Percentiles rank a stretch among this genome's conserved stretches.
These are phyloP conservation scores for Lithophane semibrunnea DNA, from an alignment of 2,888 invertebrate species.

Conservation along the genomic window DNA sequence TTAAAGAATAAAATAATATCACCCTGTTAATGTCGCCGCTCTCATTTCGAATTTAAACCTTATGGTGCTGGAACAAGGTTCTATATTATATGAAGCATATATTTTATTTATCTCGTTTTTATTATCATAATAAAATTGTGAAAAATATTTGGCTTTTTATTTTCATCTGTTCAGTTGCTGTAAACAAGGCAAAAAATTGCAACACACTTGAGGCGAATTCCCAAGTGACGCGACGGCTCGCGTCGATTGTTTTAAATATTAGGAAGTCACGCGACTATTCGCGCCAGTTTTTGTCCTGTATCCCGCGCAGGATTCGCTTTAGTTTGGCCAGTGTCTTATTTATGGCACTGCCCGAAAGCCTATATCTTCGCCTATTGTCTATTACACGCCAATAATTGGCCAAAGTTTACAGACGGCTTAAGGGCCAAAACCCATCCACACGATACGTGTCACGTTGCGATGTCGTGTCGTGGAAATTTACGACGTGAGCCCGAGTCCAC, in stretches of 20 bases:
- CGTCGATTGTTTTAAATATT: neutral
- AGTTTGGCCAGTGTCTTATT: neutral
- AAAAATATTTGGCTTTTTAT: constrained; percentile 27
- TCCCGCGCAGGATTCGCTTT: neutral
- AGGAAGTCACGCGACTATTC: neutral
- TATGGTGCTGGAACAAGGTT: constrained; percentile 62
- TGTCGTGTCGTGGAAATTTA: neutral
- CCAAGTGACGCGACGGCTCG: neutral
- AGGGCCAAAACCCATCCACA: neutral
- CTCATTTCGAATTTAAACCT: constrained; percentile 45
- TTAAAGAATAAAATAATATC: neutral
- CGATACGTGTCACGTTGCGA: neutral
- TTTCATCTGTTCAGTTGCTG: neutral
- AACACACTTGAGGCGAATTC: neutral
- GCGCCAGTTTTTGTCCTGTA: no score
- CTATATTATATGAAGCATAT: constrained; percentile 37
- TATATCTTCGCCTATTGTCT: neutral
- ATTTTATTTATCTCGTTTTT: constrained; percentile 55
- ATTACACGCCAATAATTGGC: neutral
- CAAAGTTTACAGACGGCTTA: neutral
- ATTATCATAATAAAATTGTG: constrained; percentile 62
- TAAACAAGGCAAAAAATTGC: neutral
- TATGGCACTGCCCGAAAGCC: neutral
- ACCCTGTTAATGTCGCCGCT: constrained; percentile 10
- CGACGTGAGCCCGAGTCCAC: neutral